Conservation (phyloP, 2,113 vertebrate genomes). For the Pollimyrus isidori region DNA sequence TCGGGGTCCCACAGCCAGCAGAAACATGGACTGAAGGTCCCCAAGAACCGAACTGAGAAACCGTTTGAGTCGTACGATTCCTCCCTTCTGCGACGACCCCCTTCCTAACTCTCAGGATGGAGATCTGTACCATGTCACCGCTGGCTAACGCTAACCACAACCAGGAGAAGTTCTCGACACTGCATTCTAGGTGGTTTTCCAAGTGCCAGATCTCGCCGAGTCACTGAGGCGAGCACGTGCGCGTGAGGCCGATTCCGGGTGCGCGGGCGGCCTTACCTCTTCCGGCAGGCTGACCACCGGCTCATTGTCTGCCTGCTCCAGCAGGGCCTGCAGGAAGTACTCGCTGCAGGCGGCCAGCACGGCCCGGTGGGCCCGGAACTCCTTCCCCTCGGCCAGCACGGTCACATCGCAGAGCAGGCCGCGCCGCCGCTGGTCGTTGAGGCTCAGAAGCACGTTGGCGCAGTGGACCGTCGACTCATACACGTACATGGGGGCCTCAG, state of each 20-base stretch:
- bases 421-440: conserved; percentile 98
- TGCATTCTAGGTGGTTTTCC: background rate
- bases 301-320: conserved; percentile 89
- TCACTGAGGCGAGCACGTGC: background rate
- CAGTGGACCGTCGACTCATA: conserved; percentile 99
- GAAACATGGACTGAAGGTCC: background rate
- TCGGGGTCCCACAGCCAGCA: background rate
- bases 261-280: conserved; percentile 65
- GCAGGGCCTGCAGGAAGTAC: conserved; percentile 92
- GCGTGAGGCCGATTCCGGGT: background rate
- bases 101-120: background rate
- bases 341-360: conserved; percentile 97
- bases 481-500: conserved; percentile 99
- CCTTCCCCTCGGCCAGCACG: conserved; percentile 90
- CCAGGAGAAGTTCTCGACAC: background rate
- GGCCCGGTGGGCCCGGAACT: conserved; percentile 94
- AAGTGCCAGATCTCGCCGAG: background rate
- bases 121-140: background rate
- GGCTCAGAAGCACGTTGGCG: conserved; percentile 98
- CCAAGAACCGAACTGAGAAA: background rate
- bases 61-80: background rate
- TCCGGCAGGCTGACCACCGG: conserved; percentile 91
- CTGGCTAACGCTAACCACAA: background rate
- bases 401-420: conserved; percentile 99
- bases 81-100: background rate